phyloP scores from a whole-genome alignment of 2,888 invertebrate species.

The Eucera pruinosa region DNA sequence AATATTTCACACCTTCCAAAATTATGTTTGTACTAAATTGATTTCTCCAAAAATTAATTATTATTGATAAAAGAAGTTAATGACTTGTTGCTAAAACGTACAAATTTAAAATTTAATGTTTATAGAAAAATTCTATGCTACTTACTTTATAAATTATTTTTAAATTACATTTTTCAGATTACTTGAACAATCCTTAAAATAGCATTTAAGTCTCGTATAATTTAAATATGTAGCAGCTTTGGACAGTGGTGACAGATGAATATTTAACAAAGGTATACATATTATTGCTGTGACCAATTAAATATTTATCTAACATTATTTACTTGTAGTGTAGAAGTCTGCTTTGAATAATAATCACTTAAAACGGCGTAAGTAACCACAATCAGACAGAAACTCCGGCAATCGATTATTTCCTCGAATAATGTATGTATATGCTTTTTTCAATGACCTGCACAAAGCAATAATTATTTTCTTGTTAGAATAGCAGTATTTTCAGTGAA shows the following conservation, averaged over 20 bases:
- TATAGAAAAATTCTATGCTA: not conserved
- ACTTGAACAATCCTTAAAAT: not conserved
- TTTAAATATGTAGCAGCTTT: not conserved
- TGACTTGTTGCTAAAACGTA: not conserved
- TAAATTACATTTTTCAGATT: not conserved
- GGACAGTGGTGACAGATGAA: too few species aligned
- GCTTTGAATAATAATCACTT: constrained; percentile 21
- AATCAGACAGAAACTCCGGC: not conserved
- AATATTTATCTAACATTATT: constrained; percentile 14
- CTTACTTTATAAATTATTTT: too few species aligned
- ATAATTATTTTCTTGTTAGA: not conserved
- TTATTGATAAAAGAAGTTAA: too few species aligned
- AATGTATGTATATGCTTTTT: too few species aligned
- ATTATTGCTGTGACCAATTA: not conserved
- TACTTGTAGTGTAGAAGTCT: not conserved
- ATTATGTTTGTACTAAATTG: too few species aligned
- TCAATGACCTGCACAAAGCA: not conserved
- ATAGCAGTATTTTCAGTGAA: too few species aligned
- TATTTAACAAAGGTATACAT: too few species aligned
- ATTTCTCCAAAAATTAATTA: too few species aligned
- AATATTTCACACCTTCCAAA: too few species aligned
- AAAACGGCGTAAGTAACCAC: constrained; percentile 13
- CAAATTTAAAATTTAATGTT: not conserved
- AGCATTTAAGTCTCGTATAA: not conserved
- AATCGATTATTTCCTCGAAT: constrained; percentile 30